A percentile compares a stretch with the other conserved stretches of the same genome.
Evolutionary conservation across 1,140 invertebrate genomes (phyloP).

Genomic region (Philotrypesis tridentata): DNA sequence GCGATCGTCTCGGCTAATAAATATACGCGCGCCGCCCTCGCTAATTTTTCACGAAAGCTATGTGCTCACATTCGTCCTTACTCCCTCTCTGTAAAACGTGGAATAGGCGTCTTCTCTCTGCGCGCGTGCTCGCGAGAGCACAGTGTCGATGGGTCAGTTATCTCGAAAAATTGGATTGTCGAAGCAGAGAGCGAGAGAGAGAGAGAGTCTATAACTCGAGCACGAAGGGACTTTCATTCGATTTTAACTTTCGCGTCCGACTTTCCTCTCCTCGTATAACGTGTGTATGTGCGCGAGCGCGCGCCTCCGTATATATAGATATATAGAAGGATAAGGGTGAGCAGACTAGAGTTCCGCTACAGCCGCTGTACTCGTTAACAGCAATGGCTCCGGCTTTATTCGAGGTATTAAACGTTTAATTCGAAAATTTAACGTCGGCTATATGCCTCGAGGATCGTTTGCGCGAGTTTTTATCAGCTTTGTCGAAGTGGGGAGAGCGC

Average conservation of each 20-base stretch:
- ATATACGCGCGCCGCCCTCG: not conserved
- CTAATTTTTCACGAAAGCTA: too few relatives aligned
- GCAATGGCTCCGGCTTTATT: not conserved
- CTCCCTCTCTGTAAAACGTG: too few relatives aligned
- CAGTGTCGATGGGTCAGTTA: not conserved
- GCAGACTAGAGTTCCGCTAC: not conserved
- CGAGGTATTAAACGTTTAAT: not conserved
- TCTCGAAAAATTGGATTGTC: slow-evolving; percentile 5
- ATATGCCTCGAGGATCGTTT: too few relatives aligned
- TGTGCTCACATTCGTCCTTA: too few relatives aligned
- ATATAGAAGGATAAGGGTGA: not conserved
- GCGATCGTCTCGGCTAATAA: not conserved
- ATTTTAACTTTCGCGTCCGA: slow-evolving; percentile 15
- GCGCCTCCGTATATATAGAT: not conserved
- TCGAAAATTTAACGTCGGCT: too few relatives aligned
- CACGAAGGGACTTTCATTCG: slow-evolving; percentile 19
- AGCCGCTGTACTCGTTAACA: not conserved
- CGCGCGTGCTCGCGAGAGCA: too few relatives aligned
- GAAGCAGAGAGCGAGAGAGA: not conserved
- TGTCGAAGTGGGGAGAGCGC: too few relatives aligned
- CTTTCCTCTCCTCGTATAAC: not conserved
- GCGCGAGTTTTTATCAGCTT: too few relatives aligned
- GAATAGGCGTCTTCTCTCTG: not conserved
- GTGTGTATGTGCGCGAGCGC: too few relatives aligned
- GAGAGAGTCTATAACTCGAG: slow-evolving; percentile 1